Percentiles rank a stretch among this genome's conserved stretches.
Evolutionary conservation across 2,888 invertebrate genomes (phyloP).

Genomic region (Margaritifera margaritifera): DNA sequence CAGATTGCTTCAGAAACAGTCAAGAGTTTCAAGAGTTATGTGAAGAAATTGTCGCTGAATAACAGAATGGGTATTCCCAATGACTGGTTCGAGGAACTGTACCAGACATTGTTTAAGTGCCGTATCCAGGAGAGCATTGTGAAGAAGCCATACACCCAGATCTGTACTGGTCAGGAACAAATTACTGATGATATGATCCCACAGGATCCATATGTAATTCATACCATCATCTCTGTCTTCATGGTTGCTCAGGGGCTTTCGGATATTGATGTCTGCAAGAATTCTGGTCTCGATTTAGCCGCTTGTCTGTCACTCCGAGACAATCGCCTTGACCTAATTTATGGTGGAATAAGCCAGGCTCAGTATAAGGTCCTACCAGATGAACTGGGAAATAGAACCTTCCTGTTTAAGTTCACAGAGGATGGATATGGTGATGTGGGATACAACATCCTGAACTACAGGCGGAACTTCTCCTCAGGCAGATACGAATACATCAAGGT

Average conservation of each 20-base stretch:
- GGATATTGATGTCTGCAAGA: constrained; percentile 54
- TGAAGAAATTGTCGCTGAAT: constrained; percentile 60
- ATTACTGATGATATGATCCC: constrained; percentile 54
- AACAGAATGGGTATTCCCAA: constrained; percentile 69
- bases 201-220: constrained; percentile 67
- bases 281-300: constrained; percentile 40
- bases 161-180: constrained; percentile 63
- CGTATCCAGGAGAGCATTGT: constrained; percentile 60
- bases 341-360: constrained; percentile 46
- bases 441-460: constrained; percentile 70
- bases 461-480: constrained; percentile 39
- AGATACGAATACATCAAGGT: constrained; percentile 52
- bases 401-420: constrained; percentile 70
- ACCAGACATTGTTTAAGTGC: constrained; percentile 69
- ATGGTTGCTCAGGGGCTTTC: constrained; percentile 69
- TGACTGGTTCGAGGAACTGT: constrained; percentile 73
- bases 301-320: constrained; percentile 57
- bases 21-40: constrained; percentile 61
- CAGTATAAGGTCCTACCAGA: constrained; percentile 56
- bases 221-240: constrained; percentile 69
- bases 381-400: constrained; percentile 60
- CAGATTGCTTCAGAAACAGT: constrained; percentile 61
- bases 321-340: constrained; percentile 60
- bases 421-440: constrained; percentile 72
- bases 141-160: constrained; percentile 51